phyloP scores from a whole-genome alignment of 1,140 invertebrate species.

The Probaryconus sp. region DNA sequence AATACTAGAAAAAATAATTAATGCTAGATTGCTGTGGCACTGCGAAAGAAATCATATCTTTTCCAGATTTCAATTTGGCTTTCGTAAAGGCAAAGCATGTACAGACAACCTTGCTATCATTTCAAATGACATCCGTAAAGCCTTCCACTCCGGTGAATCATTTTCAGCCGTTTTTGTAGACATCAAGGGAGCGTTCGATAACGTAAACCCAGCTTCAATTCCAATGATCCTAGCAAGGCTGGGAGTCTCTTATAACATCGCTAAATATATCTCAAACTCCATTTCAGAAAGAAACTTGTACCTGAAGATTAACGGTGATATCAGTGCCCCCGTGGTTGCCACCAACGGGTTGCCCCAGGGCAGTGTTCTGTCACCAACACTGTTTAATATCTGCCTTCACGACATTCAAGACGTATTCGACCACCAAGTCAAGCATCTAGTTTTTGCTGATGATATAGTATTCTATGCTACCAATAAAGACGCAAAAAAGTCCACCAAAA shows the following conservation, averaged over 20 bases:
- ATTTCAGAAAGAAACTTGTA: background rate
- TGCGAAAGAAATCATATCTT: constrained; percentile 7
- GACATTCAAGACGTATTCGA: background rate
- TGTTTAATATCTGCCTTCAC: background rate
- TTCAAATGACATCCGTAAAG: background rate
- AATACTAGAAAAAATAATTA: constrained; percentile 28
- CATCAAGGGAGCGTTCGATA: constrained; percentile 26
- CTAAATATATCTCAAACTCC: constrained; percentile 1
- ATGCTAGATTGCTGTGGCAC: background rate
- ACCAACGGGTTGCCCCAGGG: constrained; percentile 11
- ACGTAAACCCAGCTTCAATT: background rate
- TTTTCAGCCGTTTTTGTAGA: constrained; percentile 5
- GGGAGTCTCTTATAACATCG: background rate
- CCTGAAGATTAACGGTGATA: constrained; percentile 2
- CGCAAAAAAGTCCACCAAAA: too few species aligned
- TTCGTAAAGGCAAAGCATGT: constrained; percentile 20
- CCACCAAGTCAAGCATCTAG: background rate
- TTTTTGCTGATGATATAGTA: constrained; percentile 5
- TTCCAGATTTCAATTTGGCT: constrained; percentile 12
- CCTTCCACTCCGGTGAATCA: background rate
- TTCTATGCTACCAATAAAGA: too few species aligned
- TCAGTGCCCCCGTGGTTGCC: background rate
- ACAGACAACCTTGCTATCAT: constrained; percentile 11
- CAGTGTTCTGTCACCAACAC: background rate
- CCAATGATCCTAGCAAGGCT: background rate